Conservation (phyloP, 2,113 vertebrate species). For the Irena cyanogastra region DNA sequence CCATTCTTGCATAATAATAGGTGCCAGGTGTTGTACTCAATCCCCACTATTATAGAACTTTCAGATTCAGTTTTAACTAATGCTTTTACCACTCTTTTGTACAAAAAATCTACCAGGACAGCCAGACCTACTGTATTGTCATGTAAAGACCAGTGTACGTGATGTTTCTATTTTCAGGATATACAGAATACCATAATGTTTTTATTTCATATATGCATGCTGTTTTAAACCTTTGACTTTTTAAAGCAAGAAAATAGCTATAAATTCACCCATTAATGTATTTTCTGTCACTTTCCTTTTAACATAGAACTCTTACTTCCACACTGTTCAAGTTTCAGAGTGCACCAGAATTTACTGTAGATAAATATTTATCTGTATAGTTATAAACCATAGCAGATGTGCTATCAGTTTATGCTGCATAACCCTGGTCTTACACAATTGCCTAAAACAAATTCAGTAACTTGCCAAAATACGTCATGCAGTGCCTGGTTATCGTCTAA, state of each 20-base stretch:
- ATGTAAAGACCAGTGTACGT: not conserved
- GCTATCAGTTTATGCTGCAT: not conserved
- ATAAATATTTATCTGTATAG: slow-evolving; percentile 15
- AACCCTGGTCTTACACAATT: not conserved
- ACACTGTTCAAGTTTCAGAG: not conserved
- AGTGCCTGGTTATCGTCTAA: not conserved
- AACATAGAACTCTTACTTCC: not conserved
- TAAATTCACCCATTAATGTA: not conserved
- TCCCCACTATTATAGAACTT: not conserved
- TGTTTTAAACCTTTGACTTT: not conserved
- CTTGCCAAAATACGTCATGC: not conserved
- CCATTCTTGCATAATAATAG: not conserved
- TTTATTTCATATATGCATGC: not conserved
- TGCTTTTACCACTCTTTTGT: not conserved
- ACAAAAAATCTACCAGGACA: not conserved
- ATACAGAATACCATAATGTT: not conserved
- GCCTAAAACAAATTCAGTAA: not conserved
- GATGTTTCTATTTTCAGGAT: not conserved
- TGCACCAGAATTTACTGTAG: not conserved
- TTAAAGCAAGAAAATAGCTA: not conserved
- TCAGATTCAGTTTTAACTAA: not conserved
- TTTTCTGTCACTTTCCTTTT: not conserved
- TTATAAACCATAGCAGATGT: not conserved
- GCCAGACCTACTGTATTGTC: not conserved
- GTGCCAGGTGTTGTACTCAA: not conserved